phyloP scores from a whole-genome alignment of 2,888 invertebrate genomes.

The Cephus pygmeus region DNA sequence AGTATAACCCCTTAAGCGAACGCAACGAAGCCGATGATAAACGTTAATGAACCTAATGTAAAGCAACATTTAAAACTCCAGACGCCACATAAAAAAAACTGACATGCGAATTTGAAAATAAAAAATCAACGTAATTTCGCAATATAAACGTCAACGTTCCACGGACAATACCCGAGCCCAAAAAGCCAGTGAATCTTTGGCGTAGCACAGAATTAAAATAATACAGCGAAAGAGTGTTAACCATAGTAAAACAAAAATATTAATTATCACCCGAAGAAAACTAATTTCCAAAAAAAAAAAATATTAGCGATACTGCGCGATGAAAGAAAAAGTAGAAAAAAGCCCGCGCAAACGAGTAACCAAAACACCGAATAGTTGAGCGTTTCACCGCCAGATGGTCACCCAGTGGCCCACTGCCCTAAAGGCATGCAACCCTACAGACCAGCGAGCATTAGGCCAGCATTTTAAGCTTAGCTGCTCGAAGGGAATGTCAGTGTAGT shows the following conservation, averaged over 20 bases:
- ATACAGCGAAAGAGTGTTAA: background rate
- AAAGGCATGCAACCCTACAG: constrained; percentile 12
- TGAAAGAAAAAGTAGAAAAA: background rate
- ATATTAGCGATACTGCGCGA: no score
- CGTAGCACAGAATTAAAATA: background rate
- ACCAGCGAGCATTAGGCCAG: background rate
- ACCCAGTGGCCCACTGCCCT: constrained; percentile 11
- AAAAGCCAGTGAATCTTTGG: background rate
- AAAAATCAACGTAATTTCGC: background rate
- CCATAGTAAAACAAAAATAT: background rate
- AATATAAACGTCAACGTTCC: background rate
- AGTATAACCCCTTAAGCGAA: no score
- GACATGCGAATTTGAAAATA: background rate
- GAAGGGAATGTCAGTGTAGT: background rate
- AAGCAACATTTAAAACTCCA: background rate
- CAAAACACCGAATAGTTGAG: background rate
- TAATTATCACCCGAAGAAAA: background rate
- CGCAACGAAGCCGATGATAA: background rate
- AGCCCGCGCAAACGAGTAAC: background rate
- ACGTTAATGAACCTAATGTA: background rate
- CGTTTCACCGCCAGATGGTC: constrained; percentile 14
- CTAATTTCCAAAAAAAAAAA: no score
- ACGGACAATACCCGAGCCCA: background rate
- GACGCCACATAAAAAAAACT: background rate
- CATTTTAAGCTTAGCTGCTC: background rate